A percentile compares a stretch with the other conserved stretches of the same genome.
phyloP scores from a whole-genome alignment of 2,113 vertebrate species.

The Platysternon megacephalum region DNA sequence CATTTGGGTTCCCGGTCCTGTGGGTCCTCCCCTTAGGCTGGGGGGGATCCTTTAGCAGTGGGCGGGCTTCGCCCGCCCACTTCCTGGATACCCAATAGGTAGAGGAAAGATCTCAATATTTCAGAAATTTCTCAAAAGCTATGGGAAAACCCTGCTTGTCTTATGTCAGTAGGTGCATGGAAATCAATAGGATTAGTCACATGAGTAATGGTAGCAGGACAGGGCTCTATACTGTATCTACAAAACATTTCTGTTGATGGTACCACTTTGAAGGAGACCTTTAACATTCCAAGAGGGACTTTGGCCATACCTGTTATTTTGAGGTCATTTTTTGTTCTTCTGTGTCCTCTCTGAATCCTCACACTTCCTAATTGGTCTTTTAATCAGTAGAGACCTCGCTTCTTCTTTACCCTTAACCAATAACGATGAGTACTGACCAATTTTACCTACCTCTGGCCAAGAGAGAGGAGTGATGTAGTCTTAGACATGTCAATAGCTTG shows the following conservation, averaged over 20 bases:
- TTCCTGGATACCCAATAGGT: too few relatives aligned
- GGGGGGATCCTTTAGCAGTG: too few relatives aligned
- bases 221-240: not conserved
- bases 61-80: too few relatives aligned
- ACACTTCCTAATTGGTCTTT: not conserved
- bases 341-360: not conserved
- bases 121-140: not conserved
- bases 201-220: not conserved
- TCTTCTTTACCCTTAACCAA: not conserved
- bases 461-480: not conserved
- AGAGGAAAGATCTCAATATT: not conserved
- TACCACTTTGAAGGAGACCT: not conserved
- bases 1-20: too few relatives aligned
- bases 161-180: not conserved
- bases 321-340: not conserved
- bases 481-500: not conserved
- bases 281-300: not conserved
- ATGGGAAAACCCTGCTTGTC: not conserved
- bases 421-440: not conserved
- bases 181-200: not conserved
- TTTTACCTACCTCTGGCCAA: not conserved
- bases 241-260: not conserved
- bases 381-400: not conserved
- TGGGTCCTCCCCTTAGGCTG: too few relatives aligned
- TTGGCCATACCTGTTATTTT: not conserved